phyloP scores from a whole-genome alignment of 1,140 invertebrate genomes.

The Anastatus disparis region DNA sequence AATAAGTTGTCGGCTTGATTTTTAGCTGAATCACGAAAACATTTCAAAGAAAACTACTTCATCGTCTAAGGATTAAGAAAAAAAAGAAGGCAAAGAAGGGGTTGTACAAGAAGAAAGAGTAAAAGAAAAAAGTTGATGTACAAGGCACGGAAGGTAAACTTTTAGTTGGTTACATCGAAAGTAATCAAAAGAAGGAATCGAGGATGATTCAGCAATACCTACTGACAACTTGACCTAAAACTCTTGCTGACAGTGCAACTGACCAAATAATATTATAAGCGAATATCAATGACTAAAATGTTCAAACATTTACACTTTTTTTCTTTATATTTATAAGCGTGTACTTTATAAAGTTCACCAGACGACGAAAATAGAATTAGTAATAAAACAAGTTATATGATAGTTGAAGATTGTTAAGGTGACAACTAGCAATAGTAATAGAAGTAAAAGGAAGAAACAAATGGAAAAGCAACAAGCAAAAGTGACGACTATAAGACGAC shows the following conservation, averaged over 20 bases:
- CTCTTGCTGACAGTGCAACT: conserved; percentile 32
- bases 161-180: conserved; percentile 31
- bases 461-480: too few species aligned
- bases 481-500: too few species aligned
- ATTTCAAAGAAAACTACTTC: neutral
- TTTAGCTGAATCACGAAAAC: conserved; percentile 5
- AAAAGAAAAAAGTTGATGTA: conserved; percentile 31
- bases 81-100: neutral
- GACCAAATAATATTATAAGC: conserved; percentile 15
- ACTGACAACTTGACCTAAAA: conserved; percentile 45
- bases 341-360: neutral
- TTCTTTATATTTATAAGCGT: neutral
- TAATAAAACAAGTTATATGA: too few species aligned
- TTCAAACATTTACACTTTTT: neutral
- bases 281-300: conserved; percentile 28
- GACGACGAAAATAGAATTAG: too few species aligned
- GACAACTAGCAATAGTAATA: too few species aligned
- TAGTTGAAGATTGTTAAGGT: too few species aligned
- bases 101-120: conserved; percentile 22
- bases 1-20: neutral
- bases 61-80: neutral
- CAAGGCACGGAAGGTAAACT: conserved; percentile 32
- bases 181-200: conserved; percentile 19
- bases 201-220: conserved; percentile 42
- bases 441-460: too few species aligned